phyloP scores from a whole-genome alignment of 2,797 vertebrate genomes.

The Neopelma chrysocephalum region DNA sequence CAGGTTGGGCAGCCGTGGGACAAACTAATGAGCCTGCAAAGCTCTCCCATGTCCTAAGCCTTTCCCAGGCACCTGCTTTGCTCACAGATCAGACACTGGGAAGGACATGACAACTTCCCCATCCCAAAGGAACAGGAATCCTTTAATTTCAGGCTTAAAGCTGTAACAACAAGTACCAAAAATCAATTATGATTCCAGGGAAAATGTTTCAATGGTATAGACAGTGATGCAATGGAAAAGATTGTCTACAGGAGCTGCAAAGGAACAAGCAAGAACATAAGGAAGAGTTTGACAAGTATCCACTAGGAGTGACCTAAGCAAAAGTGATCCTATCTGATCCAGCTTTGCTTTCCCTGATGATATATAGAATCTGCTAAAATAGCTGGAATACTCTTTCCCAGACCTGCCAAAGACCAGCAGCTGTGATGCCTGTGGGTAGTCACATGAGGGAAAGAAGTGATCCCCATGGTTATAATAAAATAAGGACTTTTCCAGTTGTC shows the following conservation, averaged over 20 bases:
- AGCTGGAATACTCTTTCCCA: background rate
- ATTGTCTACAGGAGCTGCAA: background rate
- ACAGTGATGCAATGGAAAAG: background rate
- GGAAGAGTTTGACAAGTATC: background rate
- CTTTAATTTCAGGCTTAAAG: background rate
- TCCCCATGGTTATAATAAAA: accelerated
- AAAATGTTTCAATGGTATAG: background rate
- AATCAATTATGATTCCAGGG: background rate
- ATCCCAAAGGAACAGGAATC: background rate
- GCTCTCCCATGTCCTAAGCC: background rate
- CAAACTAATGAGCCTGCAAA: background rate
- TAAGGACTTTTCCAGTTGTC: background rate
- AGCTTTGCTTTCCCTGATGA: background rate
- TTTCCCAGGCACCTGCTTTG: background rate
- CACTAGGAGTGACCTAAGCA: background rate
- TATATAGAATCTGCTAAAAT: background rate
- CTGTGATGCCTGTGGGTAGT: background rate
- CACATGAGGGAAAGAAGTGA: background rate
- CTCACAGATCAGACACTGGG: background rate
- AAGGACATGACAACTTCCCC: background rate
- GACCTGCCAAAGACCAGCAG: background rate
- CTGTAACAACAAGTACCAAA: background rate
- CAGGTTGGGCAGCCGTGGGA: background rate
- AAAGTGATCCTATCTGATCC: background rate
- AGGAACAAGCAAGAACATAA: background rate